Base-by-base conservation (phyloP, 2,888 invertebrate species). In the Ectobius pallidus region DNA sequence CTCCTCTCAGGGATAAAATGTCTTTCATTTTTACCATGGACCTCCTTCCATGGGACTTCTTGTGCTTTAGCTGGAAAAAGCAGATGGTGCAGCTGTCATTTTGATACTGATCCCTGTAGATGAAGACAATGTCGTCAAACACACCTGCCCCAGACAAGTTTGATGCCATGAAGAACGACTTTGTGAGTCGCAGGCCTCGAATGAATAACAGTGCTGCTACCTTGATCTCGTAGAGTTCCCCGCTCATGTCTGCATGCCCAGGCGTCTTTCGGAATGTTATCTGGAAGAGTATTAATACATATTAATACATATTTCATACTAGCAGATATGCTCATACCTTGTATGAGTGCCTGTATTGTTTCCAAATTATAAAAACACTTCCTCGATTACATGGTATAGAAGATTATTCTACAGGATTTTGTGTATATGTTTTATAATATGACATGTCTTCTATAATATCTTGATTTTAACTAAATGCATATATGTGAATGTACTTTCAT, bases 11-110 rank as follows among this genome's bases (percentile, higher is more conserved):
- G 16, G 30, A 16, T 16, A 30, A 7, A 3, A 65, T 3, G 0
- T 65, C 16, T 2, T 16, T 46, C n/a, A 27, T 6, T 7, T 25
- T 44, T 1, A 25, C n/a, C 0, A n/a, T 20, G 2, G 16, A 16
- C 11, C 2, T 3, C 30, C 9, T 1, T 1, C 7, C n/a, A 0
- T 30, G 9, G 0, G 14, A 9, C 9, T 18, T 27, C 25, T 46
- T 42, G n/a, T 65, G 65, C 3, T 65, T 65, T 22, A 65, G 18
- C n/a, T 65, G 65, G 16, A 65, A 16, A 7, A 65, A 58, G 3
- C 58, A 27, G 0, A 65, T n/a, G 18, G 30, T 30, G 7, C n/a
- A 32, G 1, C 16, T 7, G 2, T 32, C 30, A 65, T 65, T 16
- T 9, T 9, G 0, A 1, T 18, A 20, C 1, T 14, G 11, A 14